Percentiles rank a stretch among this genome's conserved stretches.
phyloP scores from a whole-genome alignment of 2,888 invertebrate species.

The Erebia epiphron region DNA sequence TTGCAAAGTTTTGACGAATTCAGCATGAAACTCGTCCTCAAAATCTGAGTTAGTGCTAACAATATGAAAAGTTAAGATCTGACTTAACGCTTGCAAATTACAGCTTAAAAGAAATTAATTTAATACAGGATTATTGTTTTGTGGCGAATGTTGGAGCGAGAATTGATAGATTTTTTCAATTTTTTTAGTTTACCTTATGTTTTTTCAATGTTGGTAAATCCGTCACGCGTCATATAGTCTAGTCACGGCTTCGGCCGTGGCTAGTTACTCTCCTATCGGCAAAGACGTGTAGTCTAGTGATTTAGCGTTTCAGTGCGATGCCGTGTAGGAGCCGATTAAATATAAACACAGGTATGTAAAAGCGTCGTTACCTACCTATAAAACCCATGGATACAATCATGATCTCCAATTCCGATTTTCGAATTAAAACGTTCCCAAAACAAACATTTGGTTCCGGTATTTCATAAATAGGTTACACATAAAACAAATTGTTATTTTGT shows the following conservation, averaged over 20 bases:
- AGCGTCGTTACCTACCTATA: too few relatives aligned
- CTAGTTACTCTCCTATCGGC: too few relatives aligned
- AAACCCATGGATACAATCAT: too few relatives aligned
- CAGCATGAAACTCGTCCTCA: neutral
- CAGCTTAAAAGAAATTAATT: constrained; percentile 36
- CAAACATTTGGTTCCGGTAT: neutral
- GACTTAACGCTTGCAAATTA: constrained; percentile 32
- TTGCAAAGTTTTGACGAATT: neutral
- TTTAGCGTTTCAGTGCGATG: too few relatives aligned
- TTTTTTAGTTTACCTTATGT: neutral
- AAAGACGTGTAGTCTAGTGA: too few relatives aligned
- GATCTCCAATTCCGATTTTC: neutral
- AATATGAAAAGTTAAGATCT: constrained; percentile 19
- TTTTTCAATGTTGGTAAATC: neutral
- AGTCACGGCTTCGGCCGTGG: too few relatives aligned
- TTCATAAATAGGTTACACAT: neutral
- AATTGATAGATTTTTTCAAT: constrained; percentile 9
- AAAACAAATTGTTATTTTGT: constrained; percentile 16
- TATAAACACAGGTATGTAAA: too few relatives aligned
- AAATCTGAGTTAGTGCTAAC: constrained; percentile 12
- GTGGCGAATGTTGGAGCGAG: constrained; percentile 23
- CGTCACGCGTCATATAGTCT: too few relatives aligned
- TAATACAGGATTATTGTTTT: constrained; percentile 30
- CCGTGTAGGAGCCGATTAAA: too few relatives aligned
- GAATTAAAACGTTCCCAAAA: neutral